phyloP scores from a whole-genome alignment of 2,113 vertebrate species.

The Echinops telfairi region DNA sequence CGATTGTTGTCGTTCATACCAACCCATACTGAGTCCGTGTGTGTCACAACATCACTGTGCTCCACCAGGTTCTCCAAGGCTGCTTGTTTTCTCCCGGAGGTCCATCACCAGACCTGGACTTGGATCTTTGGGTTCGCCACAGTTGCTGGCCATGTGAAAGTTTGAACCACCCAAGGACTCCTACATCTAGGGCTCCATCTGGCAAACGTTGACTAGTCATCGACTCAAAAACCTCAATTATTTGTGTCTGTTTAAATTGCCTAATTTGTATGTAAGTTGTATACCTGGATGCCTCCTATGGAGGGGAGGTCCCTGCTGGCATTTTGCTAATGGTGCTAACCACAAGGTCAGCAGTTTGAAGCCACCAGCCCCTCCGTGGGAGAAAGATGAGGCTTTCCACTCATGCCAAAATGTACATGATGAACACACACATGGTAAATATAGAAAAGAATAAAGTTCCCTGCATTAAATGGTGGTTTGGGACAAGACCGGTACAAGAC shows the following conservation, averaged over 20 bases:
- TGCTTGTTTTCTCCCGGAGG: not conserved
- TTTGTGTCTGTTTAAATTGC: slow-evolving; percentile 43
- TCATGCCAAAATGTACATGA: no score
- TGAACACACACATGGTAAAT: slow-evolving; percentile 5
- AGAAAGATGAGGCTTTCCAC: no score
- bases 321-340: no score
- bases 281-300: not conserved
- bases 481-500: not conserved
- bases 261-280: slow-evolving; percentile 35
- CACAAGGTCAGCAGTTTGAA: no score
- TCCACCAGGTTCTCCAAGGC: not conserved
- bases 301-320: no score
- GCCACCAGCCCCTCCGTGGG: no score
- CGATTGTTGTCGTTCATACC: not conserved
- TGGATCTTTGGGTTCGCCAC: not conserved
- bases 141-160: not conserved
- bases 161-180: not conserved
- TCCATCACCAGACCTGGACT: not conserved
- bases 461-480: not conserved
- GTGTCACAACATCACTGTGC: not conserved
- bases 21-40: not conserved
- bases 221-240: not conserved
- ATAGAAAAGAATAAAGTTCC: not conserved
- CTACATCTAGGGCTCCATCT: not conserved
- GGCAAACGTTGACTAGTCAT: not conserved